Evolutionary conservation across 2,888 invertebrate genomes (phyloP).

Genomic region (Physocephala rufipes): DNA sequence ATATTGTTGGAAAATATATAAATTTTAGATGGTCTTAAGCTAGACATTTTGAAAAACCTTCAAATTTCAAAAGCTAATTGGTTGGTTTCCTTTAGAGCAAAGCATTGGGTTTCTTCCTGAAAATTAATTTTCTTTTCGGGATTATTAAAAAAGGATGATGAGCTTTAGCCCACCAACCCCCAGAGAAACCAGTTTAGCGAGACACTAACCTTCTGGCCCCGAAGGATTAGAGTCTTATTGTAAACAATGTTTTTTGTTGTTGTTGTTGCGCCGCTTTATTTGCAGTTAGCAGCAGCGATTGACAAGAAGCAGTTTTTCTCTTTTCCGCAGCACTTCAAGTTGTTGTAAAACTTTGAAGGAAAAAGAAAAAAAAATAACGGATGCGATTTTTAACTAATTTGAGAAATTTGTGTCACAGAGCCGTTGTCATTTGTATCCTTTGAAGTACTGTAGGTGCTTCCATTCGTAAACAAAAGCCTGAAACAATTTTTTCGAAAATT

Average conservation of each 20-base stretch:
- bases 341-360: slow-evolving; percentile 11
- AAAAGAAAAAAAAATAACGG: neutral
- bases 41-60: no score
- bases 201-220: neutral
- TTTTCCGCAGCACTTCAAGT: neutral
- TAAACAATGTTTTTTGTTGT: no score
- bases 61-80: neutral
- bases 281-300: no score
- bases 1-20: no score
- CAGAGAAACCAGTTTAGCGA: neutral
- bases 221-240: neutral
- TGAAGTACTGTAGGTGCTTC: neutral
- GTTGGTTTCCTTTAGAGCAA: neutral
- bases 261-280: no score
- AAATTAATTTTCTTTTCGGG: no score
- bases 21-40: no score
- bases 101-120: no score
- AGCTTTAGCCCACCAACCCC: no score
- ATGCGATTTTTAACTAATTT: slow-evolving; percentile 4
- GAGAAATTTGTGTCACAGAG: slow-evolving; percentile 29
- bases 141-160: no score
- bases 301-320: no score
- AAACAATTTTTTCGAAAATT: slow-evolving; percentile 29
- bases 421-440: slow-evolving; percentile 16
- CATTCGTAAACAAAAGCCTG: slow-evolving; percentile 36